Conservation (phyloP, 1,140 invertebrate genomes). For the Conus betulinus region DNA sequence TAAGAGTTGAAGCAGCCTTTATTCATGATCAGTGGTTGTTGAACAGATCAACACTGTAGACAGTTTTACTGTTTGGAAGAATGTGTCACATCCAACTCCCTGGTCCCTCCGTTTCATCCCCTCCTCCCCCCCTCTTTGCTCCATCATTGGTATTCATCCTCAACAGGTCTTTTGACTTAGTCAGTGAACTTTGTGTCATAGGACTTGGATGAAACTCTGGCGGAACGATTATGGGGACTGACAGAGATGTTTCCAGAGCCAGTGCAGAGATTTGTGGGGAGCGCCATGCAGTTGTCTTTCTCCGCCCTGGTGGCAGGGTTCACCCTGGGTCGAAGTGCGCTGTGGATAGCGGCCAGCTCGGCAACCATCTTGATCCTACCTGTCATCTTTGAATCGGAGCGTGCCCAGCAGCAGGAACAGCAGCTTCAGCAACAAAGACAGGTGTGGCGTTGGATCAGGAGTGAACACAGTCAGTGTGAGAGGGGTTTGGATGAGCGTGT, state of each 20-base stretch:
- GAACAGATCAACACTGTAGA: too few species aligned
- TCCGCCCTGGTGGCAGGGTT: constrained; percentile 79
- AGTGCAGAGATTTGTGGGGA: constrained; percentile 82
- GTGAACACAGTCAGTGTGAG: too few species aligned
- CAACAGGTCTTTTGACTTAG: too few species aligned
- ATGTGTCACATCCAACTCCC: too few species aligned
- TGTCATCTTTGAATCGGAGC: constrained; percentile 93
- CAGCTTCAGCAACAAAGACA: constrained; percentile 95
- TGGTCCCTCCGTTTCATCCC: too few species aligned
- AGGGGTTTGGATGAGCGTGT: too few species aligned
- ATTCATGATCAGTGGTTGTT: too few species aligned
- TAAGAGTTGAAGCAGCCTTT: too few species aligned
- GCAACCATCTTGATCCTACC: constrained; percentile 94
- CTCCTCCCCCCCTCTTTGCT: too few species aligned
- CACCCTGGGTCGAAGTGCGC: constrained; percentile 81
- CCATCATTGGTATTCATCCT: too few species aligned
- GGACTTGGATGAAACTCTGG: constrained; percentile 85
- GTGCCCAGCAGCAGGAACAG: constrained; percentile 94
- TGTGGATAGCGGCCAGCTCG: constrained; percentile 93
- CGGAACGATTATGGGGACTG: constrained; percentile 89
- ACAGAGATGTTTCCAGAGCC: constrained; percentile 96
- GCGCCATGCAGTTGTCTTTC: constrained; percentile 64
- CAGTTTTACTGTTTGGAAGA: too few species aligned
- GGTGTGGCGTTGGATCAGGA: constrained; percentile 75
- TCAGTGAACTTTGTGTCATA: background rate